Evolutionary conservation across 2,888 invertebrate species (phyloP), one percentile per base, ranked within the genome.

Genomic region (Folsomia manolachei): DNA sequence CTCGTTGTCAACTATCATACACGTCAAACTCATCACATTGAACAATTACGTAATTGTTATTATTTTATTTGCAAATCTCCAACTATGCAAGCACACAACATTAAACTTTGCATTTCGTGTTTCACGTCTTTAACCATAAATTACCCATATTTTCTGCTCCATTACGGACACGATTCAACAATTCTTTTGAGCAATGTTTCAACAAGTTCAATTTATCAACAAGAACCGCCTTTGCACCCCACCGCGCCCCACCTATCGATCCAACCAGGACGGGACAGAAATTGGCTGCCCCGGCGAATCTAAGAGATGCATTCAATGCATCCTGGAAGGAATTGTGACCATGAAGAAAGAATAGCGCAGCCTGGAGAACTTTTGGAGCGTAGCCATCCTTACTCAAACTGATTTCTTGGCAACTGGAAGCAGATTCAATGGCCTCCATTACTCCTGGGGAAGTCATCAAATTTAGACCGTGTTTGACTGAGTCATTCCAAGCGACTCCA

Each of bases 221-320:
- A 39, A 63, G 24, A 63, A 63, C 24, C 2, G 18, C 19, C 21
- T 24, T 63, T 23, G 63, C 63, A 19, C 63, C 63, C 14, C 7
- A 63, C 23, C 63, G 19, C 1, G 63, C 63, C 24, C 63, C 63
- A 25, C 21, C 63, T 1, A 63, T 63, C 25, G 24, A 2, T 2
- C 63, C 63, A 4, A 63, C 63, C 4, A 63, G 63, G 2, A 63
- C 63, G 18, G 63, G 63, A 63, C 63, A 63, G 24, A 63, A 63
- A 63, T 63, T 63, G 2, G 4, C 63, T 7, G 23, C 4, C 7
- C 63, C 63, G 18, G 63, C 63, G 24, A 63, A 63, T 25, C 23
- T 24, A 21, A 63, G 2, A 18, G 63, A 19, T 9, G 63, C 25
- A 4, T 63, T 63, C 19, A 63, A 23, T 18, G 21, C 19, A 4